Percentiles rank a stretch among this genome's conserved stretches.
These are phyloP conservation scores for Acanthisitta chloris DNA, from an alignment of 2,113 vertebrate species.

Conservation along the genomic window DNA sequence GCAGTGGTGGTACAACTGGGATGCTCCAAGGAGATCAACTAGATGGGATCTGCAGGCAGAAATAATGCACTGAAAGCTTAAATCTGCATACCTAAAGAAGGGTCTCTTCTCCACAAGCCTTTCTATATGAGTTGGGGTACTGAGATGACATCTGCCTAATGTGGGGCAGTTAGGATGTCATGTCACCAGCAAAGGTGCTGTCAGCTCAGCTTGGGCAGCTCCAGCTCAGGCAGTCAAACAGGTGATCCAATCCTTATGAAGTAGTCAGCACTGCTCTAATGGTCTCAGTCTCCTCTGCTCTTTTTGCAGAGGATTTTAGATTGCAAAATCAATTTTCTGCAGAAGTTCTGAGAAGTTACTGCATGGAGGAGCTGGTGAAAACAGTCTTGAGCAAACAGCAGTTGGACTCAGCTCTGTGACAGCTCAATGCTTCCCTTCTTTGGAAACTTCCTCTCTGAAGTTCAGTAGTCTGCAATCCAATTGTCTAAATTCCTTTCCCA, in stretches of 20 bases:
- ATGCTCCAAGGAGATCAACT: neutral
- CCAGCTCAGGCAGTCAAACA: neutral
- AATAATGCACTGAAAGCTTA: neutral
- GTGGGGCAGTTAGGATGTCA: neutral
- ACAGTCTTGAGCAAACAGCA: neutral
- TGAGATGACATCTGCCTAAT: neutral
- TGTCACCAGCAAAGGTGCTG: neutral
- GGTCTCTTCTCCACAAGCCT: neutral
- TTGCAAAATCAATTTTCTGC: neutral
- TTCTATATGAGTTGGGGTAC: neutral
- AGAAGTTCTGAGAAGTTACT: neutral
- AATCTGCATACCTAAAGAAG: neutral
- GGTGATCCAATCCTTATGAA: fast-evolving
- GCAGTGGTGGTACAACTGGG: neutral
- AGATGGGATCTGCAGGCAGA: neutral
- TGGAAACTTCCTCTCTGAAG: neutral
- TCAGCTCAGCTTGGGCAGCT: neutral
- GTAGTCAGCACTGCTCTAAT: neutral
- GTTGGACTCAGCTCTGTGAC: neutral
- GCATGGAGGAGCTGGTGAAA: neutral
- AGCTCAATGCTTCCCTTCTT: neutral
- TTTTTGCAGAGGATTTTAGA: neutral
- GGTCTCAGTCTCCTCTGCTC: fast-evolving
- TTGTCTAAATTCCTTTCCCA: neutral
- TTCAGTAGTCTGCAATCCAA: neutral